Evolutionary conservation across 1,140 invertebrate genomes (phyloP), one percentile per base, ranked within the genome.

Genomic region (Globodera rostochiensis): DNA sequence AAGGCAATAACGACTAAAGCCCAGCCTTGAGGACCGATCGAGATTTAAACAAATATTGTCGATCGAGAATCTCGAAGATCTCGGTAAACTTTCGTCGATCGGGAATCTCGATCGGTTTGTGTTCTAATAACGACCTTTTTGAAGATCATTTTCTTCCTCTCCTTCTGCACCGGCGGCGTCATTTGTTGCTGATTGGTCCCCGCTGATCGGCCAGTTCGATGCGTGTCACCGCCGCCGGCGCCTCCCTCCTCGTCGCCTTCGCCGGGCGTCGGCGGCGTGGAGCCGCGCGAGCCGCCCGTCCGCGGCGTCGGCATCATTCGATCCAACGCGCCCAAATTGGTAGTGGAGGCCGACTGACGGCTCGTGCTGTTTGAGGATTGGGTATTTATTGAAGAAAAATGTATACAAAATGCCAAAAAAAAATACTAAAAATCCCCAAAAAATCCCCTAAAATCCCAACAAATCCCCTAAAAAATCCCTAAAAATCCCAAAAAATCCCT

Each of bases 111-210:
- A 25, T 25, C 25, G 25, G 25, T 25, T 25, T 1, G 25, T 25
- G 25, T 25, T 25, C 25, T 25, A 36, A 36, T 3, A 36, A 36
- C 36, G 36, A 91, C 91, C 90, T 92, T 99, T 92, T 98, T 99
- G 92, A 99, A 99, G 92, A 99, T 98, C 46, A 96, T 95, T 92
- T 98, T 98, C 87, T 96, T 93, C 91, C 98, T 98, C 91, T 98
- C 96, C 92, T 98, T 98, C 78, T 95, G 78, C 21, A 87, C 93
- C 57, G 95, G 94, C 74, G 95, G 95, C 79, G 95, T 92, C 93
- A 75, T 90, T 80, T 90, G 87, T 36, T 87, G 85, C 86, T 91
- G 90, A 92, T 88, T 93, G 92, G 80, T 91, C 92, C 86, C 94
- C 93, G 81, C 93, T 93, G 57, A 80, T 92, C 87, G 82, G 91